Conservation (phyloP, 1,140 invertebrate genomes). For the Sarcophaga bullata region DNA sequence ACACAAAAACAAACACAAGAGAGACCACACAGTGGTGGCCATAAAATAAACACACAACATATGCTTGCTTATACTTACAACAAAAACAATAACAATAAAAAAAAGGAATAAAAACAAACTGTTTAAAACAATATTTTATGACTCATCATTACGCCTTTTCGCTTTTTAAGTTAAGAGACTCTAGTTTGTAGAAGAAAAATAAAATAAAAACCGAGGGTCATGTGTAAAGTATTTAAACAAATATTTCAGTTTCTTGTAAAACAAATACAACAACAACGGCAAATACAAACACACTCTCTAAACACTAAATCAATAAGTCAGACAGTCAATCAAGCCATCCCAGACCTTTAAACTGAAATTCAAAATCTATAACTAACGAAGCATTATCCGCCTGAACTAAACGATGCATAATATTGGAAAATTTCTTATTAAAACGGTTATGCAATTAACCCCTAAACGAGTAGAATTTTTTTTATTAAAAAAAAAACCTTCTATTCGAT, state of each 20-base stretch:
- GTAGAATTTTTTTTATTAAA: too few species aligned
- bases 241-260: too few species aligned
- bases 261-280: neutral
- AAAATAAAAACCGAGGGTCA: neutral
- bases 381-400: neutral
- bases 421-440: neutral
- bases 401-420: slow-evolving; percentile 14
- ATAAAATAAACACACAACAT: neutral
- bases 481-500: too few species aligned
- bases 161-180: neutral
- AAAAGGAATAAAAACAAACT: too few species aligned
- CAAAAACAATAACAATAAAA: too few species aligned
- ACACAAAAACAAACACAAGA: neutral
- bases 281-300: neutral
- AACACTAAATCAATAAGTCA: slow-evolving; percentile 7
- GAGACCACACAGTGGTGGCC: neutral
- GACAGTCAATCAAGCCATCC: neutral
- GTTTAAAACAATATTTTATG: too few species aligned
- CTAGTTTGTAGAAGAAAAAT: neutral
- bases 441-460: too few species aligned
- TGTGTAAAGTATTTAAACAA: too few species aligned
- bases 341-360: neutral
- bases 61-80: neutral
- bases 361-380: neutral
- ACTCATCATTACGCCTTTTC: neutral